Base-by-base conservation (phyloP, 2,888 invertebrate species). In the Margaritifera margaritifera region DNA sequence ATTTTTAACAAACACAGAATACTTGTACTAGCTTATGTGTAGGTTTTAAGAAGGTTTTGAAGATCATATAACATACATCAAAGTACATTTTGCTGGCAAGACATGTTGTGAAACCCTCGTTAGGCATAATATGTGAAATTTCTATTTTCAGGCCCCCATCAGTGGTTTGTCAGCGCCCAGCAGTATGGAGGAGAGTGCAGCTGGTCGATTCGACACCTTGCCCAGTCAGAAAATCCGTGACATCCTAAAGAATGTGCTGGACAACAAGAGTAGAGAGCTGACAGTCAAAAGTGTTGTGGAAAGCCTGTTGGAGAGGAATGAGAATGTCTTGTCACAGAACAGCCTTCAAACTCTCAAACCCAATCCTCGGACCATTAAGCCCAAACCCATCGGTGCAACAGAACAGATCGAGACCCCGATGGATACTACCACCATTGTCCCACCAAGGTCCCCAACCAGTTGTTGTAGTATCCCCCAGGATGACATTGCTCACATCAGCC, bases 241-340 rank as follows among this genome's bases (percentile, higher is more conserved):
- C 50, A 51, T 50, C 3, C 55, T 66, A 8, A 59, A 55, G 59
- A 58, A 66, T 50, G 60, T 54, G 25, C 19, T 65, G 11, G 66
- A 68, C 18, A 60, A 61, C 20, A 62, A 52, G 18, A 58, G 53
- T 24, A 64, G 56, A 56, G 75, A 74, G 51, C 61, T 73, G 31
- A 75, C 68, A 19, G 68, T 80, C 8, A 78, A 72, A 27, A 78
- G 65, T 61, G 80, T 82, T 3, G 78, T 83, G 11, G 83, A 84
- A 42, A 72, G 77, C 59, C 61, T 84, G n/a, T 68, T 84, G 18
- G 71, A 78, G 63, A 79, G 80, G 66, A 83, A 83, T 72, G 79
- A 81, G 56, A 66, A 74, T 18, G 50, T 82, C 11, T 72, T 84
- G 20, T 75, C 81, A 8, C 73, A 82, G 64, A 81, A 74, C 64